Evolutionary conservation across 2,797 vertebrate genomes (phyloP).

Genomic region (Australoheros facetus): DNA sequence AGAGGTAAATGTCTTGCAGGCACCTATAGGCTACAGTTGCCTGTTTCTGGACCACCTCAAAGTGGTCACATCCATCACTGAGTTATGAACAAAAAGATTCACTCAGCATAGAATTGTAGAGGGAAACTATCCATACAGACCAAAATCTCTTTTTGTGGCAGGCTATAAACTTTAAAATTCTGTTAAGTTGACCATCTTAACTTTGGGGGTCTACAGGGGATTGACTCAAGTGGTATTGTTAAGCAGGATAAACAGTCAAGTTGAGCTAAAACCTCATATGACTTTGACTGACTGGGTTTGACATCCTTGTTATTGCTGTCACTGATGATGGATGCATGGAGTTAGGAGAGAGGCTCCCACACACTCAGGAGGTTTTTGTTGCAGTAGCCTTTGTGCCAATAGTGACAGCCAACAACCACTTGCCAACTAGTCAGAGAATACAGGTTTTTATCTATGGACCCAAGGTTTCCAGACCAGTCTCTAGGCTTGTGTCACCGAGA

Average conservation of each 20-base stretch:
- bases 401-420: background rate
- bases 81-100: background rate
- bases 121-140: background rate
- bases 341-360: background rate
- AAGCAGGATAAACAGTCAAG: background rate
- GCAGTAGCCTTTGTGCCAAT: background rate
- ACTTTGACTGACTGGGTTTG: background rate
- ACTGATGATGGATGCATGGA: background rate
- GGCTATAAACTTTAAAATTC: no score
- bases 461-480: background rate
- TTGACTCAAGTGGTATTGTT: background rate
- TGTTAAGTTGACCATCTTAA: background rate
- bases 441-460: background rate
- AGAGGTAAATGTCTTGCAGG: background rate
- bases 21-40: background rate
- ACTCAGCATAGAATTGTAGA: background rate
- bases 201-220: background rate
- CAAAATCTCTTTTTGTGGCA: background rate
- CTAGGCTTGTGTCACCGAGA: background rate
- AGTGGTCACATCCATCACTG: background rate
- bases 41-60: background rate
- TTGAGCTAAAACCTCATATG: background rate
- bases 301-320: background rate
- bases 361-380: background rate
- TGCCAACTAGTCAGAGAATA: background rate